Evolutionary conservation across 2,797 vertebrate species (phyloP).

Genomic region (Phrynocephalus forsythii): DNA sequence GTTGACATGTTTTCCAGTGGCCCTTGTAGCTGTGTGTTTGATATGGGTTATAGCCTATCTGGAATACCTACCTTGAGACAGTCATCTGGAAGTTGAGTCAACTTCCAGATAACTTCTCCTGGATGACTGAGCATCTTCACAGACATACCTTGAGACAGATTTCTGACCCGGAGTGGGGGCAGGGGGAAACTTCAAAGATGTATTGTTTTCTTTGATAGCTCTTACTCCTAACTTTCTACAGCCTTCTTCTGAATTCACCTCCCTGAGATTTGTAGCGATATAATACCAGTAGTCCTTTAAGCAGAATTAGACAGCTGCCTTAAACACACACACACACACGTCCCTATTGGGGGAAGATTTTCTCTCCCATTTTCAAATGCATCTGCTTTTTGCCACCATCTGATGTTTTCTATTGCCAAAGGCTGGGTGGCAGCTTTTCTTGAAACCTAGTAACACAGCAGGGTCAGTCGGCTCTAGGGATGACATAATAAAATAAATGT

Average conservation of each 20-base stretch:
- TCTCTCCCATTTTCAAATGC: neutral
- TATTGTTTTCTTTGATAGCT: constrained; percentile 25
- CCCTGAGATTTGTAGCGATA: constrained; percentile 14
- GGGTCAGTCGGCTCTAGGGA: constrained; percentile 13
- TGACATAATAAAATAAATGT: constrained; percentile 6
- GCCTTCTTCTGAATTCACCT: constrained; percentile 1
- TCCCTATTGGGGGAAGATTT: neutral
- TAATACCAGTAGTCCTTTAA: neutral
- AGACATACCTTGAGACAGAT: too few species aligned
- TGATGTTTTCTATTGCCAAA: neutral
- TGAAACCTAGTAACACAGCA: neutral
- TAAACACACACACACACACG: constrained; percentile 8
- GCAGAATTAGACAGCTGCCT: constrained; percentile 12
- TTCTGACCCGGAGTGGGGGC: too few species aligned
- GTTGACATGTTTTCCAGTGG: too few species aligned
- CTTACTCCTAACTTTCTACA: neutral
- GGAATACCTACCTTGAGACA: too few species aligned
- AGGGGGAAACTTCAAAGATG: neutral
- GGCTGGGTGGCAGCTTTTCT: neutral
- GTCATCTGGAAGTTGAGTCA: too few species aligned
- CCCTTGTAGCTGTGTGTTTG: too few species aligned
- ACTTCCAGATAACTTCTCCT: too few species aligned
- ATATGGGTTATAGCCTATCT: too few species aligned
- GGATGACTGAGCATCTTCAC: too few species aligned
- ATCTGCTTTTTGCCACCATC: neutral